phyloP scores from a whole-genome alignment of 2,113 vertebrate genomes.

The Mustela lutreola region DNA sequence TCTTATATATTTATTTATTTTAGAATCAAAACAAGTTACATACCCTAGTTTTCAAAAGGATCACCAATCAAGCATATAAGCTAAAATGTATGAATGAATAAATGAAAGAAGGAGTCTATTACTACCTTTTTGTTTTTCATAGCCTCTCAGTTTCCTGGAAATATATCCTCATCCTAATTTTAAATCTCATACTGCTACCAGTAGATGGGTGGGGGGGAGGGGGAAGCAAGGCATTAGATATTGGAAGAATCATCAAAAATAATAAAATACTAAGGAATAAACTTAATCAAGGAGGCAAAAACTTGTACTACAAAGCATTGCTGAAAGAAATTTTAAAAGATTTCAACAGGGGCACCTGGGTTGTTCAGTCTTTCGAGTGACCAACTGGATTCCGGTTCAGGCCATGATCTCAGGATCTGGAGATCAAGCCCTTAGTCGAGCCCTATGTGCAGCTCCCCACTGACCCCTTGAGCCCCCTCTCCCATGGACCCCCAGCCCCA shows the following conservation, averaged over 20 bases:
- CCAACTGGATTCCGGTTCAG: neutral
- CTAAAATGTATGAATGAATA: slow-evolving; percentile 6
- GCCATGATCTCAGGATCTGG: neutral
- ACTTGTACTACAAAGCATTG: neutral
- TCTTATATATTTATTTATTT: slow-evolving; percentile 23
- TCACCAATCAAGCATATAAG: neutral
- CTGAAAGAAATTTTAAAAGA: neutral
- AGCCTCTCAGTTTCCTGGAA: neutral
- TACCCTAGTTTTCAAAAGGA: slow-evolving; percentile 54
- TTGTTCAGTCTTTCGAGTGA: neutral
- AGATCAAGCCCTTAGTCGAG: neutral
- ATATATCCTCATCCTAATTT: slow-evolving; percentile 22
- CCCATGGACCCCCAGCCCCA: neutral
- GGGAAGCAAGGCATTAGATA: neutral
- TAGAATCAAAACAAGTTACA: neutral
- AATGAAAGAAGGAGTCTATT: slow-evolving; percentile 8
- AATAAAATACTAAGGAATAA: slow-evolving; percentile 21
- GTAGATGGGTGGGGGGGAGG: neutral
- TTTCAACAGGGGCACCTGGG: neutral
- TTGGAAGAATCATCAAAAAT: neutral
- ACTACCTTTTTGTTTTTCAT: neutral
- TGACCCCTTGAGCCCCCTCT: neutral
- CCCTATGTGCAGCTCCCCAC: neutral
- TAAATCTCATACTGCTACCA: neutral
- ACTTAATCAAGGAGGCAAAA: neutral